Percentiles rank a stretch among this genome's conserved stretches.
Evolutionary conservation across 2,797 vertebrate genomes (phyloP).

Genomic region (Melanotaenia maccullochi): DNA sequence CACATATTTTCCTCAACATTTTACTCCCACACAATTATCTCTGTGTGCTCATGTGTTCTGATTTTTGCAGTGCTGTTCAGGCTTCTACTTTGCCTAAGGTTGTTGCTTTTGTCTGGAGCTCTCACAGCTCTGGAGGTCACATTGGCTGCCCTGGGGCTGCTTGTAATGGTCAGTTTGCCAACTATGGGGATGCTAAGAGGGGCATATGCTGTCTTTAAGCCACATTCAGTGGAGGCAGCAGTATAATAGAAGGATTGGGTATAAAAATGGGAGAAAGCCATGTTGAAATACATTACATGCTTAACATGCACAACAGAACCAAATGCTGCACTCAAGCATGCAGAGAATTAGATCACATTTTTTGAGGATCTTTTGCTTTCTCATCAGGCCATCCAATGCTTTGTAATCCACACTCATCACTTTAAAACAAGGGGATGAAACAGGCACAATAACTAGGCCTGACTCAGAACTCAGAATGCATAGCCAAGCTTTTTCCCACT

Average conservation of each 20-base stretch:
- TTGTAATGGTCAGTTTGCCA: slow-evolving; percentile 72
- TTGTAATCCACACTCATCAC: slow-evolving; percentile 39
- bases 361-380: slow-evolving; percentile 18
- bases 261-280: not conserved
- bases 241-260: slow-evolving; percentile 34
- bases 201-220: slow-evolving; percentile 71
- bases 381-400: slow-evolving; percentile 28
- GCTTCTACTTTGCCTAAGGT: slow-evolving; percentile 54
- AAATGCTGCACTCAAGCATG: slow-evolving; percentile 26
- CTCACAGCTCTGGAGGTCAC: slow-evolving; percentile 74
- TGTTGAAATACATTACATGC: slow-evolving; percentile 45
- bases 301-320: slow-evolving; percentile 27
- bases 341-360: slow-evolving; percentile 23
- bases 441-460: slow-evolving; percentile 16
- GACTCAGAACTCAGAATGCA: slow-evolving; percentile 4
- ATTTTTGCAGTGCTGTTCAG: slow-evolving; percentile 26
- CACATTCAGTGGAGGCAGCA: slow-evolving; percentile 42
- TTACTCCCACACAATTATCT: slow-evolving; percentile 49
- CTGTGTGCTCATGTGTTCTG: slow-evolving; percentile 31
- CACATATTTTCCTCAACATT: slow-evolving; percentile 28
- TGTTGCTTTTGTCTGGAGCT: slow-evolving; percentile 65
- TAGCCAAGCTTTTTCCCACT: slow-evolving; percentile 3
- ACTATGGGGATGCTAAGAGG: slow-evolving; percentile 65
- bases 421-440: slow-evolving; percentile 27
- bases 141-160: slow-evolving; percentile 64